phyloP scores from a whole-genome alignment of 2,113 vertebrate genomes.

The Alaudala cheleensis region DNA sequence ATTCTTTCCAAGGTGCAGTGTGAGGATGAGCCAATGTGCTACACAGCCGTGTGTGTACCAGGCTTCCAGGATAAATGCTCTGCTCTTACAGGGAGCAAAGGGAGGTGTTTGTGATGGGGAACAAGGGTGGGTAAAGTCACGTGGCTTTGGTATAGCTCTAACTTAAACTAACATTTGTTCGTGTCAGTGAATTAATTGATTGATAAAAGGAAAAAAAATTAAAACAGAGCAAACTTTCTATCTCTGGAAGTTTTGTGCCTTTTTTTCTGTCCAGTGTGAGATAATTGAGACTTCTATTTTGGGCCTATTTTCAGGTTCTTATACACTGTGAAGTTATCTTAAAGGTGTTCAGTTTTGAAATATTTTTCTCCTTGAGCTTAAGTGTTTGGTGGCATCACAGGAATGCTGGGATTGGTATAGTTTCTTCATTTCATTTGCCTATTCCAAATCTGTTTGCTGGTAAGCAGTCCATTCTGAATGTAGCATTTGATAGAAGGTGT shows the following conservation, averaged over 20 bases:
- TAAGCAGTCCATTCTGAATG: not conserved
- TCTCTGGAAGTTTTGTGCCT: not conserved
- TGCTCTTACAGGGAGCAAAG: not conserved
- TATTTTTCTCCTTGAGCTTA: not conserved
- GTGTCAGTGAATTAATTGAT: not conserved
- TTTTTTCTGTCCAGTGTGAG: not conserved
- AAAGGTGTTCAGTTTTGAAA: not conserved
- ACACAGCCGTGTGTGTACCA: rapidly evolving
- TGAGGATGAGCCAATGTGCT: not conserved
- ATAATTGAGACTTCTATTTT: not conserved
- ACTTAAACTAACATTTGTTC: not conserved
- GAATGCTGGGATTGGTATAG: not conserved
- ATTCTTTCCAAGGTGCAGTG: not conserved
- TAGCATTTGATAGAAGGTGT: not conserved
- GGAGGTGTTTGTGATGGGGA: not conserved
- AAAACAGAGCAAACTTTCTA: not conserved
- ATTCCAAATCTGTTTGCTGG: not conserved
- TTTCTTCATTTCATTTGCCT: not conserved
- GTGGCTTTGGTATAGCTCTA: not conserved
- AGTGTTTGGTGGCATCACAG: not conserved
- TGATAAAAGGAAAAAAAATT: not conserved
- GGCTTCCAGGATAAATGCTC: not conserved
- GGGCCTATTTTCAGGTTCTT: not conserved
- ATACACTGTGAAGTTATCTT: not conserved
- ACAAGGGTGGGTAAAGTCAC: not conserved